These are phyloP conservation scores for Oncorhynchus masou DNA, from an alignment of 2,113 vertebrate species.

Conservation along the genomic window DNA sequence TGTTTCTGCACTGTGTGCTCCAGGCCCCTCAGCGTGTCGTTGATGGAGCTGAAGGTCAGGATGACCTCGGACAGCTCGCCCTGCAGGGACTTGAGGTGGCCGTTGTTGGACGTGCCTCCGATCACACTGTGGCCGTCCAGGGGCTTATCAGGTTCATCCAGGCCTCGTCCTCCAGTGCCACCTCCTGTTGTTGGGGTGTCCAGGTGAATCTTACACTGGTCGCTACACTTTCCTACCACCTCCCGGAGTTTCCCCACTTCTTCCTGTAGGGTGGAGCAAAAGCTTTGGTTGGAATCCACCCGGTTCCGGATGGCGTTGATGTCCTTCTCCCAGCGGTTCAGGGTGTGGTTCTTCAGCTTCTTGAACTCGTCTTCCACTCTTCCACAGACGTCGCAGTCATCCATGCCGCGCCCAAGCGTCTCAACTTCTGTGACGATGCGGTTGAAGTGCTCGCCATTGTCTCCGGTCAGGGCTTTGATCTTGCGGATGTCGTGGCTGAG, in stretches of 20 bases:
- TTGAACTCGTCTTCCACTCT: constrained; percentile 68
- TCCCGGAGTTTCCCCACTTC: constrained; percentile 74
- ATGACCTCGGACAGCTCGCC: constrained; percentile 81
- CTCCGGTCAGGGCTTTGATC: constrained; percentile 69
- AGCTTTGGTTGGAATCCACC: constrained; percentile 56
- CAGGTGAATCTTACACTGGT: constrained; percentile 42
- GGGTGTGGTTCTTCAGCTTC: constrained; percentile 70
- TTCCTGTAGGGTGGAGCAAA: constrained; percentile 71
- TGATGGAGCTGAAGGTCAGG: constrained; percentile 83
- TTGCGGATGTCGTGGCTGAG: constrained; percentile 70
- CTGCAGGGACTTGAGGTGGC: constrained; percentile 74
- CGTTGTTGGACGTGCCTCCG: constrained; percentile 69
- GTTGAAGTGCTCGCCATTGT: constrained; percentile 69
- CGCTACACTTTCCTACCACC: constrained; percentile 72
- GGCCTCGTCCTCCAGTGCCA: background rate
- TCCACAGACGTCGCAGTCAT: constrained; percentile 65
- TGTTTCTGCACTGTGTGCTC: constrained; percentile 85
- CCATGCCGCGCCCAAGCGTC: constrained; percentile 50
- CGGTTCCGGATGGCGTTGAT: constrained; percentile 49
- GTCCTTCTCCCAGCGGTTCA: constrained; percentile 71
- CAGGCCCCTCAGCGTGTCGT: constrained; percentile 83
- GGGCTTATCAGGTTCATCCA: constrained; percentile 66
- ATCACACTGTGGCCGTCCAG: constrained; percentile 89
- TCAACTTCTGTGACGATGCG: constrained; percentile 67
- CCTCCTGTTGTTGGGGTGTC: constrained; percentile 47